phyloP scores from a whole-genome alignment of 2,113 vertebrate genomes.

The Callipepla californica region DNA sequence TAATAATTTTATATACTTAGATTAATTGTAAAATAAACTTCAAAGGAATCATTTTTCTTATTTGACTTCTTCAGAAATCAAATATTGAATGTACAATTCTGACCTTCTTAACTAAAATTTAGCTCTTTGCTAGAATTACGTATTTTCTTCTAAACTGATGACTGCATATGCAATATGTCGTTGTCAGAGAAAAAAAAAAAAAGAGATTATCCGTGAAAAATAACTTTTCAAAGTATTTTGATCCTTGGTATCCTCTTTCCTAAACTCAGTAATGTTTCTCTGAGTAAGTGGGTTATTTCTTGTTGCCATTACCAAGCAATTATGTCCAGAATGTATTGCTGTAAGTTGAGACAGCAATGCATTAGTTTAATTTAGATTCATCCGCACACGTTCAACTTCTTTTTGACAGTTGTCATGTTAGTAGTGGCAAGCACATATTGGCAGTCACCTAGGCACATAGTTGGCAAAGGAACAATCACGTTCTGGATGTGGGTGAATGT shows the following conservation, averaged over 20 bases:
- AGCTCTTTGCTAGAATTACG: neutral
- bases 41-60: neutral
- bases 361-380: conserved; percentile 51
- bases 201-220: neutral
- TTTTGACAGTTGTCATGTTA: conserved; percentile 59
- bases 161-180: neutral
- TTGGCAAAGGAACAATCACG: conserved; percentile 61
- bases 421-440: conserved; percentile 19
- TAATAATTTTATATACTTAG: neutral
- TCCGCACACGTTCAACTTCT: conserved; percentile 12
- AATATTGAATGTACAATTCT: neutral
- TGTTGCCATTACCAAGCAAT: neutral
- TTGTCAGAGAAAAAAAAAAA: neutral
- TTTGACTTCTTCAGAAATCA: neutral
- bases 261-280: neutral
- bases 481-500: conserved; percentile 67
- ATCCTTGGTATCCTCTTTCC: neutral
- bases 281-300: neutral
- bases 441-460: conserved; percentile 59
- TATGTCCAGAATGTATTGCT: neutral
- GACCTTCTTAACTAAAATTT: neutral
- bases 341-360: conserved; percentile 5
- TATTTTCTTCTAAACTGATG: neutral
- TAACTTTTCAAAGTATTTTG: neutral
- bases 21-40: neutral